Conservation (phyloP, 2,888 invertebrate genomes). For the Vanessa cardui region DNA sequence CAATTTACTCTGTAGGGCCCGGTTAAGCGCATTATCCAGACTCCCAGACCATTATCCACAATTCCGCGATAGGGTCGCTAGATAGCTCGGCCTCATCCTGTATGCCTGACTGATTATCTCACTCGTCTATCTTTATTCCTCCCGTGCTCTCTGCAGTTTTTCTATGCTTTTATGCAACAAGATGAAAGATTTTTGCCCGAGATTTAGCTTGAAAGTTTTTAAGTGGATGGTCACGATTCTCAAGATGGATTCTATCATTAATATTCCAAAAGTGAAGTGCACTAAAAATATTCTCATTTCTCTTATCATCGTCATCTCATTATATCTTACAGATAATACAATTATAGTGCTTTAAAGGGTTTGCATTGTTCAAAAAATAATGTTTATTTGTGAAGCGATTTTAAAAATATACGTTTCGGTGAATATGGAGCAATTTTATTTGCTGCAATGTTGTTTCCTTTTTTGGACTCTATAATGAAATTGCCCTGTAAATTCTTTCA, state of each 20-base stretch:
- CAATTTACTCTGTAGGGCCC: slow-evolving; percentile 29
- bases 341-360: background rate
- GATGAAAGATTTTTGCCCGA: slow-evolving; percentile 12
- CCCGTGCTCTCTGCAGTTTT: slow-evolving; percentile 23
- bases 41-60: slow-evolving; percentile 27
- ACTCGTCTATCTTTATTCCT: slow-evolving; percentile 27
- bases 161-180: slow-evolving; percentile 20
- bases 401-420: background rate
- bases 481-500: background rate
- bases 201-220: slow-evolving; percentile 10
- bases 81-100: slow-evolving; percentile 34
- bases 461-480: background rate
- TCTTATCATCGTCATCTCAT: no score
- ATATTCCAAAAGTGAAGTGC: slow-evolving; percentile 4
- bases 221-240: slow-evolving; percentile 9
- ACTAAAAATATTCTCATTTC: background rate
- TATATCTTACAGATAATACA: no score
- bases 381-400: background rate
- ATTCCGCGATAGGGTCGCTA: slow-evolving; percentile 26
- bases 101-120: slow-evolving; percentile 32
- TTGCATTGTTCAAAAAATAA: background rate
- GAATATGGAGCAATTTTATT: background rate
- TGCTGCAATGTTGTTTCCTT: background rate
- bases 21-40: slow-evolving; percentile 32
- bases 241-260: background rate